Evolutionary conservation across 2,888 invertebrate species (phyloP).

Genomic region (Cephus pygmeus): DNA sequence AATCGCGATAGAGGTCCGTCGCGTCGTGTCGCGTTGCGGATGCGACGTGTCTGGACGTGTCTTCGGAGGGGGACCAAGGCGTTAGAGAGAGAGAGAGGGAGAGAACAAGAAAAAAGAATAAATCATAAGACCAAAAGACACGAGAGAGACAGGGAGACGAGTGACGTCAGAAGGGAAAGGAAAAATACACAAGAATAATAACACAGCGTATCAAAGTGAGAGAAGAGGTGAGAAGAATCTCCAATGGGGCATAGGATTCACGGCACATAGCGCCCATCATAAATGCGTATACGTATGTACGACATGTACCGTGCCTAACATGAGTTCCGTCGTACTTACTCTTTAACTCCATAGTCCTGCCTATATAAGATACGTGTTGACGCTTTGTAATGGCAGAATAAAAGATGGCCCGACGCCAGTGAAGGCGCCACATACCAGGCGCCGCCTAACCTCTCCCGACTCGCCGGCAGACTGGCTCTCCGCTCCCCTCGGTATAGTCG

Average conservation of each 20-base stretch:
- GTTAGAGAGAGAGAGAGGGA: no score
- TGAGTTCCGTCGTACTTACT: background rate
- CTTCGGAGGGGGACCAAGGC: no score
- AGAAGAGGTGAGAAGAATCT: background rate
- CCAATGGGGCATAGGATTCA: background rate
- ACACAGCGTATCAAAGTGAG: background rate
- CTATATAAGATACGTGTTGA: slow-evolving; percentile 54
- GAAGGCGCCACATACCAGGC: slow-evolving; percentile 64
- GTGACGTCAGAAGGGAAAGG: no score
- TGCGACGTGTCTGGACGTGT: no score
- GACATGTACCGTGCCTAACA: background rate
- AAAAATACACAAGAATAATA: no score
- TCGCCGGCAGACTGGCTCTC: slow-evolving; percentile 22
- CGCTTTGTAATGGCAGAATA: slow-evolving; percentile 58
- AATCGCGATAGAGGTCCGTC: slow-evolving; percentile 27
- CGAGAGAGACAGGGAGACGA: background rate
- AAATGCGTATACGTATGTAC: background rate
- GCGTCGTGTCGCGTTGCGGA: no score
- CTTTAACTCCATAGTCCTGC: slow-evolving; percentile 22
- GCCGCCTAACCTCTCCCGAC: slow-evolving; percentile 54
- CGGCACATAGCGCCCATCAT: background rate
- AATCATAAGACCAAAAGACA: background rate
- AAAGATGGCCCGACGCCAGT: slow-evolving; percentile 62
- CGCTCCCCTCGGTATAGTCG: background rate
- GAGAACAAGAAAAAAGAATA: no score